Evolutionary conservation across 2,888 invertebrate genomes (phyloP).

Genomic region (Pyrrhia umbra): DNA sequence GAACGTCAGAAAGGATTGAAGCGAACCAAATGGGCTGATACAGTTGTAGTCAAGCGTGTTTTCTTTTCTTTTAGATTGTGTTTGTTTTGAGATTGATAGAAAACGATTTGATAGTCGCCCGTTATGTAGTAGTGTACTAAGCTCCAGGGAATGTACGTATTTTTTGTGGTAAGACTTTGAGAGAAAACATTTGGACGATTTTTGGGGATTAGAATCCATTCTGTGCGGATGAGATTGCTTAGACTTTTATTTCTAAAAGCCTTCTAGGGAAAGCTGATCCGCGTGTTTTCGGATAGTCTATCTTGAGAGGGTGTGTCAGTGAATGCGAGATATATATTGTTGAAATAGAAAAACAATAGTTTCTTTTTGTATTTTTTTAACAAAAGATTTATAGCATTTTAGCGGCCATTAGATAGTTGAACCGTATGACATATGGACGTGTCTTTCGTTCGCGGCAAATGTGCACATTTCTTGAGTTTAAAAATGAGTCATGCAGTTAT

Average conservation of each 20-base stretch:
- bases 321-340: not conserved
- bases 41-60: constrained; percentile 26
- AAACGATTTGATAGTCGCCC: constrained; percentile 43
- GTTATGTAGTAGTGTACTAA: constrained; percentile 41
- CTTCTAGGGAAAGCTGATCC: not conserved
- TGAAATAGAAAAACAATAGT: not conserved
- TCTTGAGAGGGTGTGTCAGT: not conserved
- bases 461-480: too few species aligned
- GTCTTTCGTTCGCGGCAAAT: too few species aligned
- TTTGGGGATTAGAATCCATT: constrained; percentile 7
- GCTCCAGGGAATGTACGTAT: constrained; percentile 25
- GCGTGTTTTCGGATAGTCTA: not conserved
- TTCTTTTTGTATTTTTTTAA: not conserved
- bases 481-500: too few species aligned
- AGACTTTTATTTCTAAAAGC: not conserved
- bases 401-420: not conserved
- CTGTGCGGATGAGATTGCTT: not conserved
- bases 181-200: constrained; percentile 3
- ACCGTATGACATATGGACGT: not conserved
- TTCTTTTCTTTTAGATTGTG: constrained; percentile 46
- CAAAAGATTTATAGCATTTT: not conserved
- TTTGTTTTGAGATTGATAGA: constrained; percentile 42
- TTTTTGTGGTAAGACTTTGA: constrained; percentile 8
- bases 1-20: constrained; percentile 59
- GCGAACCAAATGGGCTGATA: constrained; percentile 51